A percentile compares a stretch with the other conserved stretches of the same genome.
Evolutionary conservation across 2,888 invertebrate species (phyloP).

Genomic region (Lottia scabra): DNA sequence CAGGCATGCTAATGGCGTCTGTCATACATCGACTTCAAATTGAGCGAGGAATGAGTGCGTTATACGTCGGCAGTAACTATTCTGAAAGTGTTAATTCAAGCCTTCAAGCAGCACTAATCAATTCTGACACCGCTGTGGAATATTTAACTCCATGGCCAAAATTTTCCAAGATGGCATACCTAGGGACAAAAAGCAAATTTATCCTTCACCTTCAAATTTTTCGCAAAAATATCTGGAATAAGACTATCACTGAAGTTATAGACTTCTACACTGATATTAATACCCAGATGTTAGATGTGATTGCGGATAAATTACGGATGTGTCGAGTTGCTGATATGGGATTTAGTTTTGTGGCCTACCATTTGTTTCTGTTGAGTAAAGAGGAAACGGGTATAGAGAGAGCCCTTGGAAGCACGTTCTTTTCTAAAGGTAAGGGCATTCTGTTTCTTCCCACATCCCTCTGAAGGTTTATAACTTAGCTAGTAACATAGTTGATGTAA

Average conservation of each 20-base stretch:
- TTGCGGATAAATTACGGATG: constrained; percentile 36
- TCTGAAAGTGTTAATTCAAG: constrained; percentile 9
- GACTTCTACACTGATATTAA: constrained; percentile 44
- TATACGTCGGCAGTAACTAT: constrained; percentile 45
- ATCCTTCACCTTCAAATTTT: not conserved
- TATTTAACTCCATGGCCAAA: not conserved
- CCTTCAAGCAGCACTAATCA: not conserved
- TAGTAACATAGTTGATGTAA: no score
- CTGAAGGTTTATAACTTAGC: no score
- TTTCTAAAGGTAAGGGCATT: constrained; percentile 42
- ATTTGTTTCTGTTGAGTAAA: constrained; percentile 50
- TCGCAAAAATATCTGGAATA: not conserved
- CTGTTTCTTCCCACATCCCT: not conserved
- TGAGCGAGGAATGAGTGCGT: constrained; percentile 49
- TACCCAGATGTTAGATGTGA: constrained; percentile 39
- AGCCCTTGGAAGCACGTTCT: constrained; percentile 50
- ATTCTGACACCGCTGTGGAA: not conserved
- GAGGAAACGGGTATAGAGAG: constrained; percentile 54
- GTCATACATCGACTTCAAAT: constrained; percentile 48
- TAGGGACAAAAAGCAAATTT: not conserved
- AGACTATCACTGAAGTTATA: constrained; percentile 29
- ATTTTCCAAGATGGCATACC: not conserved
- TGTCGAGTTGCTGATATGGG: constrained; percentile 34
- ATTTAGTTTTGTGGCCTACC: constrained; percentile 45
- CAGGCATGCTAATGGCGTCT: constrained; percentile 42